These are phyloP conservation scores for Coendou prehensilis DNA, from an alignment of 2,797 vertebrate genomes.

Conservation along the genomic window DNA sequence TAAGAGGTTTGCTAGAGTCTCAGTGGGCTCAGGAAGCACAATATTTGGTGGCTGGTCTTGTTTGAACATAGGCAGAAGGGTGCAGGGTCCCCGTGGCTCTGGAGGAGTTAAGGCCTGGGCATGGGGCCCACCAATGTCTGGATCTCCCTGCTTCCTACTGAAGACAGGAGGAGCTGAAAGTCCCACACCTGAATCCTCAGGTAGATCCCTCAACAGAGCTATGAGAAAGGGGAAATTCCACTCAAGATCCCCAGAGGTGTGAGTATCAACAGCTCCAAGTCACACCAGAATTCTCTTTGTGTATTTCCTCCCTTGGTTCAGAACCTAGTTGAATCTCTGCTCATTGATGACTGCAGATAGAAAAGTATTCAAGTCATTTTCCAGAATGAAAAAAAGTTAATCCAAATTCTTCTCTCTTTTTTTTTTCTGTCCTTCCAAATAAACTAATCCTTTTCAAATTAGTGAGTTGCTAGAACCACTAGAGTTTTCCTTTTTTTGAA, in stretches of 20 bases:
- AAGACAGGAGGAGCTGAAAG: background rate
- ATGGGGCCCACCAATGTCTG: accelerated
- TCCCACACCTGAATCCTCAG: accelerated
- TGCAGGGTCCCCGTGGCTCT: constrained; percentile 42
- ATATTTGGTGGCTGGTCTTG: constrained; percentile 67
- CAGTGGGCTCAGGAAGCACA: constrained; percentile 73
- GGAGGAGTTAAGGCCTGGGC: background rate
- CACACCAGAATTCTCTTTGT: background rate
- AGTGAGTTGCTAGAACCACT: background rate
- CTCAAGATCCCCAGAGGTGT: background rate
- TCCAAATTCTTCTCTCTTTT: background rate
- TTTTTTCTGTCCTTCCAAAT: constrained; percentile 2
- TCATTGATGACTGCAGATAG: background rate
- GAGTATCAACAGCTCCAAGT: background rate
- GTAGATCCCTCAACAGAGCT: background rate
- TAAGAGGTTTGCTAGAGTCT: constrained; percentile 75
- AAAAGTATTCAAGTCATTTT: background rate
- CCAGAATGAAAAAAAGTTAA: background rate
- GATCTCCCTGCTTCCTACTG: accelerated
- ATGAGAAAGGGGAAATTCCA: accelerated
- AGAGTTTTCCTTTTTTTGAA: background rate
- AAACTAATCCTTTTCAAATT: constrained; percentile 25
- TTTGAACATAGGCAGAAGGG: constrained; percentile 70
- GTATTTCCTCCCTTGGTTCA: background rate
- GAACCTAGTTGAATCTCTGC: background rate